Percentiles rank a stretch among this genome's conserved stretches.
Conservation (phyloP, 2,888 invertebrate genomes). For the Dromius quadrimaculatus region DNA sequence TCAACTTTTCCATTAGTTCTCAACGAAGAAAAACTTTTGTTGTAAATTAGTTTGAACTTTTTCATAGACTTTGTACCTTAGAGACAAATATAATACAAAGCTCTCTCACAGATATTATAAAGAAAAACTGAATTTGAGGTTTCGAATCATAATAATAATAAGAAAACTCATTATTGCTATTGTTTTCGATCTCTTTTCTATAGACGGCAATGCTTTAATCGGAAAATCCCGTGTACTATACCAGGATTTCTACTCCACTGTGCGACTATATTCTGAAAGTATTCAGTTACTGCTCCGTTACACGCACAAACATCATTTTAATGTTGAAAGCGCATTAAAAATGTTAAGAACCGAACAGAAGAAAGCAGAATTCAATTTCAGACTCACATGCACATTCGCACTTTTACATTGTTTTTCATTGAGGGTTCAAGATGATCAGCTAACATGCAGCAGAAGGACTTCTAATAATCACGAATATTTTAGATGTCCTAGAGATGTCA, state of each 20-base stretch:
- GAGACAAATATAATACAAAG: too few relatives aligned
- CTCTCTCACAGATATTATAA: too few relatives aligned
- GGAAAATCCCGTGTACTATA: background rate
- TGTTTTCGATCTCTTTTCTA: too few relatives aligned
- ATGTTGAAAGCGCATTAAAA: constrained; percentile 60
- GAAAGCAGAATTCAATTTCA: constrained; percentile 13
- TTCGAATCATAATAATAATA: too few relatives aligned
- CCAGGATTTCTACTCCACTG: constrained; percentile 10
- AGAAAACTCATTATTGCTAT: too few relatives aligned
- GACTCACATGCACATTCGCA: background rate
- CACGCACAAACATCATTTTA: constrained; percentile 62
- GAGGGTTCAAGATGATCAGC: constrained; percentile 18
- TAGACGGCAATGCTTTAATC: too few relatives aligned
- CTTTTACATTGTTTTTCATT: constrained; percentile 11
- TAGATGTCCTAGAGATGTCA: constrained; percentile 36
- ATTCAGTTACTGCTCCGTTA: constrained; percentile 59
- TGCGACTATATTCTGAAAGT: constrained; percentile 19
- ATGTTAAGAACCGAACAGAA: constrained; percentile 53
- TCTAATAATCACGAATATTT: constrained; percentile 30
- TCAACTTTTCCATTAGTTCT: too few relatives aligned
- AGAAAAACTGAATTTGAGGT: too few relatives aligned
- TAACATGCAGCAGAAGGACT: constrained; percentile 31
- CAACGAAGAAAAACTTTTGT: too few relatives aligned
- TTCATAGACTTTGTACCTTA: too few relatives aligned
- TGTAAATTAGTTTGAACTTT: too few relatives aligned